These are phyloP conservation scores for Halcyon chelicuti DNA, from an alignment of 2,797 vertebrate species.

Conservation along the genomic window DNA sequence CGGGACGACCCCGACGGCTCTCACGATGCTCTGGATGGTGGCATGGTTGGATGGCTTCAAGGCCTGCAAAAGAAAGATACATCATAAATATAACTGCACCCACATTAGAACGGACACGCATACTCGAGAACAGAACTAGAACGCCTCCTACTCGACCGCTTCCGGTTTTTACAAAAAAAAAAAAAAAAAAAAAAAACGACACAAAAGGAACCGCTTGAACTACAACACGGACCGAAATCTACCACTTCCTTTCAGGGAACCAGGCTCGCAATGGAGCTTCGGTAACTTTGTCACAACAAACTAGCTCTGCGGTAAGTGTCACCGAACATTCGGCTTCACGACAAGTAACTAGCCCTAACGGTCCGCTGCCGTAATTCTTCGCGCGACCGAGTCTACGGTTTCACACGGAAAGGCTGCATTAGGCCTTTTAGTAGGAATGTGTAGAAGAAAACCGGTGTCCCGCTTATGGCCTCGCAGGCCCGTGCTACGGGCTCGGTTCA, in stretches of 20 bases:
- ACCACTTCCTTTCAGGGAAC: not conserved
- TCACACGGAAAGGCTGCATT: not conserved
- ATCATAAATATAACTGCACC: not conserved
- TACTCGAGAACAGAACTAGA: accelerated
- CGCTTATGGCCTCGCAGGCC: not conserved
- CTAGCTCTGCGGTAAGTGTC: no score
- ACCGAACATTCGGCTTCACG: not conserved
- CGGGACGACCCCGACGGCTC: conserved; percentile 91
- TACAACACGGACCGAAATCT: not conserved
- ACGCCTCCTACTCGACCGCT: accelerated
- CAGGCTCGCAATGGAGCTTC: not conserved
- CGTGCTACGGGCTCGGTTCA: not conserved
- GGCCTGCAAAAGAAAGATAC: conserved; percentile 77
- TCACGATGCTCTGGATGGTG: conserved; percentile 97
- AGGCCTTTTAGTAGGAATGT: not conserved
- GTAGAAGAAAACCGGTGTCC: not conserved
- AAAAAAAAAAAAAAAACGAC: no score
- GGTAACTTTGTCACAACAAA: not conserved
- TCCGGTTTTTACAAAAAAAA: no score
- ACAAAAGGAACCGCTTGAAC: not conserved
- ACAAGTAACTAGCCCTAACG: not conserved
- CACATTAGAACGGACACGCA: accelerated
- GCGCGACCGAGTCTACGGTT: not conserved
- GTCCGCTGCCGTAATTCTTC: not conserved
- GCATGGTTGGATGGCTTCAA: conserved; percentile 96